Percentiles rank a stretch among this genome's conserved stretches.
Conservation (phyloP, 1,140 invertebrate genomes). For the Drosophila paulistorum region DNA sequence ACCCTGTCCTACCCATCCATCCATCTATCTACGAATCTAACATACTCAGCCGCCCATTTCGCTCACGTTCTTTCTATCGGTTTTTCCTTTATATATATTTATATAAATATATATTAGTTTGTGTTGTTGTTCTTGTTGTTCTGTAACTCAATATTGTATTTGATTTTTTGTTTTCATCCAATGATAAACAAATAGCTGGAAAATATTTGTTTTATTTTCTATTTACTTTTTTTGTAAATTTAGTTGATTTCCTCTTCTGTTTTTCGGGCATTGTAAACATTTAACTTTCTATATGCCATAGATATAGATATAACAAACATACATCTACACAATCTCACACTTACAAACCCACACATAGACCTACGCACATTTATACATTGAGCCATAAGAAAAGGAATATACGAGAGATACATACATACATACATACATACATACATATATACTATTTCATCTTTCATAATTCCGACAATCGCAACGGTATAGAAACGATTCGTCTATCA, state of each 20-base stretch:
- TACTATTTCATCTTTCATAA: background rate
- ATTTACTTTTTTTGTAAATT: slow-evolving; percentile 27
- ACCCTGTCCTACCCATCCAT: background rate
- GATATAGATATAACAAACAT: slow-evolving; percentile 18
- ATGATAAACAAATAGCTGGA: slow-evolving; percentile 41
- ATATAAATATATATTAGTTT: slow-evolving; percentile 1
- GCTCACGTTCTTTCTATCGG: slow-evolving; percentile 18
- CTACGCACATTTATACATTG: slow-evolving; percentile 3
- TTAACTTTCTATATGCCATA: slow-evolving; percentile 27
- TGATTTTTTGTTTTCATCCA: slow-evolving; percentile 35
- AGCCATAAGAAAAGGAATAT: slow-evolving; percentile 13
- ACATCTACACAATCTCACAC: slow-evolving; percentile 19
- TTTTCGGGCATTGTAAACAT: slow-evolving; percentile 44
- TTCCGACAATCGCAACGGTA: background rate
- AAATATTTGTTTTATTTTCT: slow-evolving; percentile 21
- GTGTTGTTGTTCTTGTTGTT: slow-evolving; percentile 42
- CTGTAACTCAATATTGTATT: slow-evolving; percentile 54
- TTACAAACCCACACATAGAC: slow-evolving; percentile 10
- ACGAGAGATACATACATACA: background rate
- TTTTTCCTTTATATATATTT: background rate
- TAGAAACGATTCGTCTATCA: background rate
- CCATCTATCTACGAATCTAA: background rate
- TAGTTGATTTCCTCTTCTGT: slow-evolving; percentile 36
- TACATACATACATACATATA: background rate
- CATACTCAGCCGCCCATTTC: too few relatives aligned